A percentile compares a stretch with the other conserved stretches of the same genome.
Evolutionary conservation across 2,888 invertebrate genomes (phyloP).

Genomic region (Epinotia nisella): DNA sequence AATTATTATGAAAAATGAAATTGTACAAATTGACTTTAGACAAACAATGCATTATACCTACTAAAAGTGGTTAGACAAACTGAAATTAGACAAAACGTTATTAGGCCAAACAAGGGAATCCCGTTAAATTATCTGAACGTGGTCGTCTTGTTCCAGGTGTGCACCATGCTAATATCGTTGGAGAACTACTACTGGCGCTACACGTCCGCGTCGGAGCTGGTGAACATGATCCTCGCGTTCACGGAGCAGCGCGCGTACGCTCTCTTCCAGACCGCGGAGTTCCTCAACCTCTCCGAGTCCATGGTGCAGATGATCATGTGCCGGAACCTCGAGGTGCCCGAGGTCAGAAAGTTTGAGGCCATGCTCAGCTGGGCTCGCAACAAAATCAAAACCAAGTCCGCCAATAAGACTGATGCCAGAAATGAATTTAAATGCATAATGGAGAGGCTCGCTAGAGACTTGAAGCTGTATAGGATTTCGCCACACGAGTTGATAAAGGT

Average conservation of each 20-base stretch:
- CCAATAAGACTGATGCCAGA: constrained; percentile 92
- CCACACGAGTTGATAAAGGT: constrained; percentile 97
- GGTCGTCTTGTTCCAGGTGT: constrained; percentile 83
- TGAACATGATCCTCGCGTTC: constrained; percentile 96
- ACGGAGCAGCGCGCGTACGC: constrained; percentile 94
- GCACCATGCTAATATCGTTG: constrained; percentile 95
- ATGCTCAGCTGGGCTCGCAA: constrained; percentile 96
- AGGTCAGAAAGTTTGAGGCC: constrained; percentile 96
- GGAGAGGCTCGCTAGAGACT: constrained; percentile 94
- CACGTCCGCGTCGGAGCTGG: constrained; percentile 96
- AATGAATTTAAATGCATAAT: constrained; percentile 96
- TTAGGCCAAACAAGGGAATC: no score
- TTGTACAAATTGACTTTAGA: no score
- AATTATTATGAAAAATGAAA: no score
- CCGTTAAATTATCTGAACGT: neutral
- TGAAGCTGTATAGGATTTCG: constrained; percentile 95
- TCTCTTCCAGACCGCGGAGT: constrained; percentile 93
- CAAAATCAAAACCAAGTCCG: constrained; percentile 91
- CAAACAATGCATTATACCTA: no score
- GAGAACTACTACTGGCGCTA: constrained; percentile 98
- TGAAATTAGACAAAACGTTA: no score
- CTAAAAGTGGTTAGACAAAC: no score
- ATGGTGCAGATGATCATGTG: constrained; percentile 98
- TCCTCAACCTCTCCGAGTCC: constrained; percentile 94
- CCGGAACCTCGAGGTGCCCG: constrained; percentile 94